phyloP scores from a whole-genome alignment of 2,888 invertebrate species.

The Drosophila atripex region DNA sequence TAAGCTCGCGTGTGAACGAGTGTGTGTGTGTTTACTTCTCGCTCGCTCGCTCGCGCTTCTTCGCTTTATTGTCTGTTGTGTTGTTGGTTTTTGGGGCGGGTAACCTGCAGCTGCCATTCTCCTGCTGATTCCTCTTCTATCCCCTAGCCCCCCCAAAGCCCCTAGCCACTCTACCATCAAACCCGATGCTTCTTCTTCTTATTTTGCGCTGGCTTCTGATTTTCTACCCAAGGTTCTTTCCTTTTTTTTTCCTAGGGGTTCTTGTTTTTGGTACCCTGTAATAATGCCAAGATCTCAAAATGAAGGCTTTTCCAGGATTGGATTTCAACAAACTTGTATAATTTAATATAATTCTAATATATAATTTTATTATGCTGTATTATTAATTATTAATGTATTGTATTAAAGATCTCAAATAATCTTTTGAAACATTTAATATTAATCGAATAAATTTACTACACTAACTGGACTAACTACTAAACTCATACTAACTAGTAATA shows the following conservation, averaged over 20 bases:
- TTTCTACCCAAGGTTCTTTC: slow-evolving; percentile 5
- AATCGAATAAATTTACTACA: too few relatives aligned
- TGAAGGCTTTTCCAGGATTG: too few relatives aligned
- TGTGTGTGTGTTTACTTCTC: slow-evolving; percentile 1
- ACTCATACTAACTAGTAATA: too few relatives aligned
- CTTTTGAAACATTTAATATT: too few relatives aligned
- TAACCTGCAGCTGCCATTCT: slow-evolving; percentile 43
- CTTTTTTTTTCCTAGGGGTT: not conserved
- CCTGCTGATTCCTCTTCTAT: slow-evolving; percentile 9
- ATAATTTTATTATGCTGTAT: too few relatives aligned
- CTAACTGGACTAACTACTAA: too few relatives aligned
- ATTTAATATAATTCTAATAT: too few relatives aligned
- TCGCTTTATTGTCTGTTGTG: slow-evolving; percentile 12
- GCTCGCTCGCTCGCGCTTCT: not conserved
- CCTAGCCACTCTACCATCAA: not conserved
- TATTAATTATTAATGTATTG: too few relatives aligned
- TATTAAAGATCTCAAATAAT: too few relatives aligned
- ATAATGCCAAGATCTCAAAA: not conserved
- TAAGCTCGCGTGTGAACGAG: not conserved
- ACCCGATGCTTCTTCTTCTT: slow-evolving; percentile 1
- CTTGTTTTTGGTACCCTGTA: not conserved
- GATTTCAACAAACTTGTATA: too few relatives aligned
- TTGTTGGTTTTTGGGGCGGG: slow-evolving; percentile 31
- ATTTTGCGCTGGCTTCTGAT: slow-evolving; percentile 12
- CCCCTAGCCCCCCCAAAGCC: not conserved